A percentile compares a stretch with the other conserved stretches of the same genome.
Evolutionary conservation across 2,113 vertebrate species (phyloP).

Genomic region (Eretmochelys imbricata): DNA sequence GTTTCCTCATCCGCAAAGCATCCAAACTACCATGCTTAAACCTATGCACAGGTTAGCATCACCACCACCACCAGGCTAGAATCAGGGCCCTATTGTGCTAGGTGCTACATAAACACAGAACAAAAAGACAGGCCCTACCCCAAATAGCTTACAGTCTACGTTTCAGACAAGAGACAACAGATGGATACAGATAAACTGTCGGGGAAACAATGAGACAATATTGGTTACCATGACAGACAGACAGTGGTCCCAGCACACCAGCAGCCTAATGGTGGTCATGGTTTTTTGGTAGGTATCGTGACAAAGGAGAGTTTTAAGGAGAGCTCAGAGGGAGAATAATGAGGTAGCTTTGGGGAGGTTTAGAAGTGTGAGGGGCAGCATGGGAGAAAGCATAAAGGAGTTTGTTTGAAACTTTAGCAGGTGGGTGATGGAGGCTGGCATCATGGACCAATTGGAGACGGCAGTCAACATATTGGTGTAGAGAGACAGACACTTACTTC

Average conservation of each 20-base stretch:
- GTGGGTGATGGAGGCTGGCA: background rate
- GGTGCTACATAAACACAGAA: background rate
- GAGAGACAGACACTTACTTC: constrained; percentile 83
- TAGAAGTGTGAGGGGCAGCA: background rate
- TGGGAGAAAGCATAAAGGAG: background rate
- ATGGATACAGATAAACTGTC: background rate
- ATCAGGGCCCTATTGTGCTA: background rate
- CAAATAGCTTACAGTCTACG: background rate
- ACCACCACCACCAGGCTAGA: background rate
- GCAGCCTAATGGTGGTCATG: background rate
- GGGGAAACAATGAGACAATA: background rate
- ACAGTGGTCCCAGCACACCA: background rate
- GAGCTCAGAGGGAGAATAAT: background rate
- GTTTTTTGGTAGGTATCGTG: background rate
- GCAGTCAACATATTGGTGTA: background rate
- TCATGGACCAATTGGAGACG: background rate
- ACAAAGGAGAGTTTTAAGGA: background rate
- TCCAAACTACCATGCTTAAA: background rate
- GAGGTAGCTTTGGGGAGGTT: background rate
- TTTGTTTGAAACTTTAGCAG: background rate
- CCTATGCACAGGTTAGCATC: background rate
- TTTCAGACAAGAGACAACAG: background rate
- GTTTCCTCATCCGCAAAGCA: constrained; percentile 22
- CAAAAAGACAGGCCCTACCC: background rate
- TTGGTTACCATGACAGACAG: background rate